Evolutionary conservation across 2,888 invertebrate species (phyloP), one percentile per base, ranked within the genome.

Genomic region (Dioctria rufipes): DNA sequence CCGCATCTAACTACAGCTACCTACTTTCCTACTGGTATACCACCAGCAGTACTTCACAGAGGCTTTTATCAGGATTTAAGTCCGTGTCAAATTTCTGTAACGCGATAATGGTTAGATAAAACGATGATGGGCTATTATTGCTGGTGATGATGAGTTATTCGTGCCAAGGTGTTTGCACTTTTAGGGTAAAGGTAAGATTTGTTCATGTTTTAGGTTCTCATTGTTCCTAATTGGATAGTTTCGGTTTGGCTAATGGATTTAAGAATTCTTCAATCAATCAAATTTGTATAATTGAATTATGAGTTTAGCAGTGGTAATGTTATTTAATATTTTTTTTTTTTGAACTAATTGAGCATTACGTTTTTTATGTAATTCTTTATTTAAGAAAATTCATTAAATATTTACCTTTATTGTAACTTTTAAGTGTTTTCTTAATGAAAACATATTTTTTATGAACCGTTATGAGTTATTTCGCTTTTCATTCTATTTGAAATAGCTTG

Each of bases 81-180:
- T 81, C 81, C 81, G 80, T 81, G 81, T 83, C 81, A 83, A 83
- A 83, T 83, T 83, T 80, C 46, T 71, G 69, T 81, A 81, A 82
- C 79, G 78, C 69, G 81, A 81, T 81, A 80, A 82, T 81, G 79
- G 80, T 81, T 81, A 78, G 73, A 80, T 80, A 81, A 83, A 81
- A 69, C 75, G 77, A 80, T 80, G 81, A 83, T 80, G 80, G 81
- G 79, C 81, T 80, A 83, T 83, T 81, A 80, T 81, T 42, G 73
- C n/a, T 42, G 13, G 42, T 58, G 73, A 75, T 75, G 73, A 75
- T 43, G 60, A 51, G 40, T 51, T 58, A 75, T 75, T 73, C 58
- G 25, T 43, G 58, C 73, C 58, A 49, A 60, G 37, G 40, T 60
- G 13, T 58, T 40, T 42, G 43, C 25, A 40, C 43, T 43, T 13